A percentile compares a stretch with the other conserved stretches of the same genome.
phyloP scores from a whole-genome alignment of 1,140 invertebrate species.

The Antheraea mylitta region DNA sequence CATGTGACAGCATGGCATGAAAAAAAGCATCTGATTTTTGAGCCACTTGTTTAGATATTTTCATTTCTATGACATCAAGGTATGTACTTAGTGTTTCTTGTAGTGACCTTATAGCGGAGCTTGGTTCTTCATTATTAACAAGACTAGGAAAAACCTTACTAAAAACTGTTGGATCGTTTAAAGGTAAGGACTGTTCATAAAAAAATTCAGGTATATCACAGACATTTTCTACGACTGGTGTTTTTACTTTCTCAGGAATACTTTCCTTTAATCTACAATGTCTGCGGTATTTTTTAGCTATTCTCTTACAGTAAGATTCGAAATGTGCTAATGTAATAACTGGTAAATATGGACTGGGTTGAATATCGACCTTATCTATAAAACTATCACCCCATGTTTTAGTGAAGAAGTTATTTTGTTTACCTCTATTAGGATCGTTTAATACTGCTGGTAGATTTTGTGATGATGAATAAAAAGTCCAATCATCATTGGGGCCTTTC shows the following conservation, averaged over 20 bases:
- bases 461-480: constrained; percentile 89
- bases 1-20: constrained; percentile 97
- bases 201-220: constrained; percentile 91
- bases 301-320: constrained; percentile 91
- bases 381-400: constrained; percentile 98
- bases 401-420: constrained; percentile 96
- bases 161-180: constrained; percentile 92
- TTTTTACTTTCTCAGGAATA: constrained; percentile 52
- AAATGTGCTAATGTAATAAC: constrained; percentile 92
- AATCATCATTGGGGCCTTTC: constrained; percentile 80
- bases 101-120: constrained; percentile 68
- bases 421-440: constrained; percentile 95
- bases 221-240: constrained; percentile 57
- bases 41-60: constrained; percentile 97
- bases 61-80: constrained; percentile 96
- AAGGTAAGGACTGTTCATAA: constrained; percentile 88
- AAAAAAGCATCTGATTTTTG: constrained; percentile 98
- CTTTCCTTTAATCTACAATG: constrained; percentile 78
- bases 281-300: constrained; percentile 81
- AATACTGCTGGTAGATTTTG: constrained; percentile 98
- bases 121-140: constrained; percentile 63
- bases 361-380: constrained; percentile 89
- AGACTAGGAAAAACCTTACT: constrained; percentile 89
- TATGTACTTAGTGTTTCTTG: constrained; percentile 93
- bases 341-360: constrained; percentile 89